A percentile compares a stretch with the other conserved stretches of the same genome.
Conservation (phyloP, 2,888 invertebrate species). For the Sesia apiformis region DNA sequence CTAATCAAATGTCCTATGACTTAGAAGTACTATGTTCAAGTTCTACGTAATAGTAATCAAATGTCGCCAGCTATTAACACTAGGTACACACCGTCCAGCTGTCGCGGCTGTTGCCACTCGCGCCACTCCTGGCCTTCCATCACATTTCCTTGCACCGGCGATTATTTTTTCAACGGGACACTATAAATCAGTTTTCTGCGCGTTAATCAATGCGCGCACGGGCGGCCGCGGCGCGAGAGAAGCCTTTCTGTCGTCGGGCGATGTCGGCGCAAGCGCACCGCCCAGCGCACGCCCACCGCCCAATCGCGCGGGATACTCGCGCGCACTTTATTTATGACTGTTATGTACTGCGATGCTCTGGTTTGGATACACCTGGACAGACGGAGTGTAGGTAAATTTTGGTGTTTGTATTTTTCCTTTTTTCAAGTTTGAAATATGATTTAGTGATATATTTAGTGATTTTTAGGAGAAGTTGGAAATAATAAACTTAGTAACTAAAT, state of each 20-base stretch:
- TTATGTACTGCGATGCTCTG: not conserved
- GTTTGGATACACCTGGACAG: no score
- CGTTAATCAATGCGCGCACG: conserved; percentile 57
- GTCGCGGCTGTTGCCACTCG: conserved; percentile 62
- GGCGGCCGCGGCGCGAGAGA: conserved; percentile 60
- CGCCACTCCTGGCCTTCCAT: conserved; percentile 72
- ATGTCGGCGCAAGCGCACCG: conserved; percentile 79
- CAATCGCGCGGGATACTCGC: conserved; percentile 22
- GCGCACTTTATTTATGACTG: conserved; percentile 30
- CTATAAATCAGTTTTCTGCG: conserved; percentile 68
- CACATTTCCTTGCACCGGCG: conserved; percentile 51
- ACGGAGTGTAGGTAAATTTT: no score
- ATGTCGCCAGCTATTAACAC: not conserved
- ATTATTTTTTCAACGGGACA: conserved; percentile 72
- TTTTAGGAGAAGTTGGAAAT: no score
- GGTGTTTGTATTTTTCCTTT: no score
- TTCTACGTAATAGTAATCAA: no score
- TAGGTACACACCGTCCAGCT: conserved; percentile 58
- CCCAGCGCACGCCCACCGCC: conserved; percentile 49
- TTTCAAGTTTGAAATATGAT: no score
- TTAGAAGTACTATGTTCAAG: no score
- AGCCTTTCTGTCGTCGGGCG: conserved; percentile 86
- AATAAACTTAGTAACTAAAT: no score
- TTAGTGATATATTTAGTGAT: no score
- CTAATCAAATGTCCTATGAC: no score